These are phyloP conservation scores for Panzeria rudis DNA, from an alignment of 2,888 invertebrate species.

Conservation along the genomic window DNA sequence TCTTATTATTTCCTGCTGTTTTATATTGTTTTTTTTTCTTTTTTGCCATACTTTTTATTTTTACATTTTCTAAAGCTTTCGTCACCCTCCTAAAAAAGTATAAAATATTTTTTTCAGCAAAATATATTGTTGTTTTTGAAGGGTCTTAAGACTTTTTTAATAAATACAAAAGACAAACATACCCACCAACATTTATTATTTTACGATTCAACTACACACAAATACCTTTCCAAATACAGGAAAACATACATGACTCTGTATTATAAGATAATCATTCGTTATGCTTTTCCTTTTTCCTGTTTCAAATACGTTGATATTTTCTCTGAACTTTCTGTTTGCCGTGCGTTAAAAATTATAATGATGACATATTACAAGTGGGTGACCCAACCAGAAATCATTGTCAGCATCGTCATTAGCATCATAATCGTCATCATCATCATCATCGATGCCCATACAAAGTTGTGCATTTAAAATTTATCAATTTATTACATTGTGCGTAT, in stretches of 20 bases:
- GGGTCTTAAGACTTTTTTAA: conserved; percentile 46
- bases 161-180: background rate
- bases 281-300: conserved; percentile 55
- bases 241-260: conserved; percentile 14
- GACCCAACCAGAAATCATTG: conserved; percentile 59
- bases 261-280: conserved; percentile 68
- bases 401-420: conserved; percentile 31
- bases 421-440: conserved; percentile 31
- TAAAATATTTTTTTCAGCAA: conserved; percentile 7
- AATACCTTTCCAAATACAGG: background rate
- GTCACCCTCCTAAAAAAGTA: conserved; percentile 27
- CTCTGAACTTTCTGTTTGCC: background rate
- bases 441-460: conserved; percentile 40
- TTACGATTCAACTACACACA: conserved; percentile 18
- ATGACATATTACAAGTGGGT: conserved; percentile 66
- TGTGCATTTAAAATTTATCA: conserved; percentile 31
- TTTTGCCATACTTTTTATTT: conserved; percentile 24
- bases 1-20: conserved; percentile 71
- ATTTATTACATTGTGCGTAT: conserved; percentile 37
- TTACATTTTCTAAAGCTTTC: conserved; percentile 40
- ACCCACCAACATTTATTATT: conserved; percentile 16
- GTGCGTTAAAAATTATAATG: conserved; percentile 51
- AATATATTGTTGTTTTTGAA: conserved; percentile 59
- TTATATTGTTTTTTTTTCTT: conserved; percentile 38
- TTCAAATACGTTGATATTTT: conserved; percentile 19